These are phyloP conservation scores for Tetranychus urticae DNA, from an alignment of 1,140 invertebrate species.

Conservation along the genomic window DNA sequence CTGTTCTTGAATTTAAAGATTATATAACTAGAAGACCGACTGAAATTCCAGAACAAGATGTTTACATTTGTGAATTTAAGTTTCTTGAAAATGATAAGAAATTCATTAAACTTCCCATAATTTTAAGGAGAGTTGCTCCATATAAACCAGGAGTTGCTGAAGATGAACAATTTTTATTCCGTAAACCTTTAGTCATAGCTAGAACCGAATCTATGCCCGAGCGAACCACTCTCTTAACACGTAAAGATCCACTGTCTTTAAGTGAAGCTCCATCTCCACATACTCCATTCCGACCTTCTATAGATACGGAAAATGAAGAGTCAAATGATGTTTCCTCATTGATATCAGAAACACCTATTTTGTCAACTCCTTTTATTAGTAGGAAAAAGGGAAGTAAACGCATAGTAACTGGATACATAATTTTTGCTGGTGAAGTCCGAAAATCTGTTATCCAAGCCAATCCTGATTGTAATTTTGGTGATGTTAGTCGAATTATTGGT, in stretches of 20 bases:
- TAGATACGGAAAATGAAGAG: constrained; percentile 32
- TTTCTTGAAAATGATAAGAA: constrained; percentile 69
- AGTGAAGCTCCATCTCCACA: background rate
- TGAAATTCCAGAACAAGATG: constrained; percentile 71
- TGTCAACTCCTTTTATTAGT: constrained; percentile 2
- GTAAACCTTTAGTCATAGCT: constrained; percentile 35
- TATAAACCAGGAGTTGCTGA: constrained; percentile 43
- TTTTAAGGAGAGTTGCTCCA: constrained; percentile 3
- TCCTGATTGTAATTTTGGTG: constrained; percentile 82
- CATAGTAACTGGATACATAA: constrained; percentile 87
- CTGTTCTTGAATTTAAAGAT: constrained; percentile 67
- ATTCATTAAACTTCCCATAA: constrained; percentile 39
- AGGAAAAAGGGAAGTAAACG: constrained; percentile 31
- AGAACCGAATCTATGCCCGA: constrained; percentile 27
- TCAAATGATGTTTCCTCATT: constrained; percentile 39
- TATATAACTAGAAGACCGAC: constrained; percentile 74
- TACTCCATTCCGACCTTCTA: constrained; percentile 13
- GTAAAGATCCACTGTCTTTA: background rate
- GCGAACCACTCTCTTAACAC: background rate
- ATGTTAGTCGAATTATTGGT: constrained; percentile 88
- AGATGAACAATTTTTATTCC: constrained; percentile 80
- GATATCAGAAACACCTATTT: constrained; percentile 10
- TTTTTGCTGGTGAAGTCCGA: constrained; percentile 88
- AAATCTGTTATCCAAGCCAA: constrained; percentile 63
- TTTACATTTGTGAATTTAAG: constrained; percentile 76